Evolutionary conservation across 2,888 invertebrate species (phyloP), one percentile per base, ranked within the genome.

Genomic region (Eristalinus aeneus): DNA sequence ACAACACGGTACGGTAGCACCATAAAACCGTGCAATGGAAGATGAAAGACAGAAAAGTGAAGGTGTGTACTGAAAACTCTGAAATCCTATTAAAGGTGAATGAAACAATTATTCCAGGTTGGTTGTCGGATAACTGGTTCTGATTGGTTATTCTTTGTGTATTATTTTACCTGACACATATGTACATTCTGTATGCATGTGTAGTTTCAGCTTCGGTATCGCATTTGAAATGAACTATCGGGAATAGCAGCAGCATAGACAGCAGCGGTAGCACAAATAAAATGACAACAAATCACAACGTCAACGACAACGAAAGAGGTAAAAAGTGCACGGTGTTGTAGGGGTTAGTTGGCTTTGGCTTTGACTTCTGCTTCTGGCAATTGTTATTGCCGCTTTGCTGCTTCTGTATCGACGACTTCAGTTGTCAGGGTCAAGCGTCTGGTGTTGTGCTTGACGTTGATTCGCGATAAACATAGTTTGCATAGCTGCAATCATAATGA

Each of bases 31-130:
- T 31, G 32, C 67, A 58, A 23, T 6, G 12, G 22, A 61, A 31
- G 69, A 36, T 11, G 34, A 67, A 76, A 61, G 16, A 27, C 20
- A 56, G 56, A 23, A 58, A 63, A 39, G 20, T 32, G 36, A 22
- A 34, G 64, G 61, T 16, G 77, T 69, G 63, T 61, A 67, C 53
- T 60, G 64, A 56, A 71, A 58, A 71, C 31, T 67, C 46, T 53
- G 46, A 76, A 71, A 71, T 71, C 71, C 78, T 60, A 79, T 67
- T 54, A 73, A 79, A 79, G 79, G 79, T 79, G 72, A 79, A 79
- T 73, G 79, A 67, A 79, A 79, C 72, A 78, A 72, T 72, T 78
- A 65, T 65, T 65, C 65, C 53, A 60, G 39, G 53, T 60, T 79
- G 60, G 58, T 78, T 46, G 23, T 46, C 16, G 46, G 54, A 63